These are phyloP conservation scores for Indri indri DNA, from an alignment of 2,113 vertebrate genomes.

Conservation along the genomic window DNA sequence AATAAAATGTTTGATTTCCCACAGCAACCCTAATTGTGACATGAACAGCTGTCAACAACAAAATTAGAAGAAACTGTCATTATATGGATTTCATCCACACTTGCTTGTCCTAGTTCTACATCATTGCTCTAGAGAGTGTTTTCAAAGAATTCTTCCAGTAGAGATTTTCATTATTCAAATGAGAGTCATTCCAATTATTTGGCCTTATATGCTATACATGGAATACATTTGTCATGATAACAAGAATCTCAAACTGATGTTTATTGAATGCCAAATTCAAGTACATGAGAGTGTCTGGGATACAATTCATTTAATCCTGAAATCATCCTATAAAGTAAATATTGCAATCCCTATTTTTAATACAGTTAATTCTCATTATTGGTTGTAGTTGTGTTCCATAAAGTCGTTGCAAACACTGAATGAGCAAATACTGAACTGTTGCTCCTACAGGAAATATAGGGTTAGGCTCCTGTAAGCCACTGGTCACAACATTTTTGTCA, in stretches of 20 bases:
- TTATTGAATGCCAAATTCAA: neutral
- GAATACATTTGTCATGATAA: neutral
- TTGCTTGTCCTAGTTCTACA: constrained; percentile 42
- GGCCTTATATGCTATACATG: neutral
- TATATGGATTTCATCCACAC: neutral
- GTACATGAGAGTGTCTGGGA: neutral
- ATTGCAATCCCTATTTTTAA: neutral
- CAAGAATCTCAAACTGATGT: neutral
- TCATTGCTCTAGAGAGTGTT: constrained; percentile 2
- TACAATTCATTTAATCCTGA: neutral
- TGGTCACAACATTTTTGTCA: neutral
- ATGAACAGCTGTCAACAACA: constrained; percentile 65
- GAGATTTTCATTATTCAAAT: neutral
- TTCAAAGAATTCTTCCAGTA: constrained; percentile 3
- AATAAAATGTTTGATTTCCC: constrained; percentile 59
- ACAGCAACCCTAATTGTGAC: constrained; percentile 41
- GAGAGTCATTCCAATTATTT: neutral
- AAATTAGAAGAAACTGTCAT: constrained; percentile 45
- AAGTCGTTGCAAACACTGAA: neutral
- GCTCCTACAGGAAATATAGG: neutral
- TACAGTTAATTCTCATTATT: neutral
- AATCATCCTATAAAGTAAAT: neutral
- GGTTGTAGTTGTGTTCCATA: neutral
- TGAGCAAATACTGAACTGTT: neutral
- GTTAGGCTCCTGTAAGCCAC: neutral